Evolutionary conservation across 2,888 invertebrate species (phyloP), one percentile per base, ranked within the genome.

Genomic region (Sesamia inferens): DNA sequence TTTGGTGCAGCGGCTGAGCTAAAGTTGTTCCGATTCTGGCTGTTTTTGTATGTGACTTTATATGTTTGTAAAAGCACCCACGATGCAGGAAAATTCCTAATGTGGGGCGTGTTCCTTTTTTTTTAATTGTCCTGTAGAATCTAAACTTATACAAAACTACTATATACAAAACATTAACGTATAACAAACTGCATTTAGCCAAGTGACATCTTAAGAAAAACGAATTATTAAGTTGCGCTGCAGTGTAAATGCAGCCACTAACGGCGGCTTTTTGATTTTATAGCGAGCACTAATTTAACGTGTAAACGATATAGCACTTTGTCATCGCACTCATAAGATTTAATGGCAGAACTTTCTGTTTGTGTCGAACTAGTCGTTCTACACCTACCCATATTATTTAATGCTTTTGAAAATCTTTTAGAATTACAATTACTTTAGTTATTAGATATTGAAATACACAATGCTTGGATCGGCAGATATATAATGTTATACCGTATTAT

Each of bases 251-350:
- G 74, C 22, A 14, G 70, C 66, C 76, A n/a, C 57, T 78, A 79
- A 79, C 80, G 82, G 88, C 79, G 82, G 88, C 90, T 90, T 90
- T 91, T 91, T 93, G 93, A 93, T 93, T 93, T 93, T 92, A 92
- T 93, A 92, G 91, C 89, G 78, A 84, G 84, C 90, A 91, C 90
- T 92, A 92, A 93, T 93, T 92, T 92, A 84, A 87, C 88, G 88
- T 91, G 87, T 89, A 90, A 91, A 88, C 88, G 88, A 82, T 85
- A 85, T 81, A 88, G 85, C 87, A 90, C 89, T 92, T 90, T 92
- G 92, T 92, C 92, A 92, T 90, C 86, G 84, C 85, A 84, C 81
- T 82, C 79, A 76, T 84, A 85, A 87, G 84, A 80, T 78, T 84
- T 85, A 83, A 84, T 81, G 79, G 73, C 68, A 62, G 76, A 89